Conservation (phyloP, 1,140 invertebrate species). For the Lysiphlebus fabarum region DNA sequence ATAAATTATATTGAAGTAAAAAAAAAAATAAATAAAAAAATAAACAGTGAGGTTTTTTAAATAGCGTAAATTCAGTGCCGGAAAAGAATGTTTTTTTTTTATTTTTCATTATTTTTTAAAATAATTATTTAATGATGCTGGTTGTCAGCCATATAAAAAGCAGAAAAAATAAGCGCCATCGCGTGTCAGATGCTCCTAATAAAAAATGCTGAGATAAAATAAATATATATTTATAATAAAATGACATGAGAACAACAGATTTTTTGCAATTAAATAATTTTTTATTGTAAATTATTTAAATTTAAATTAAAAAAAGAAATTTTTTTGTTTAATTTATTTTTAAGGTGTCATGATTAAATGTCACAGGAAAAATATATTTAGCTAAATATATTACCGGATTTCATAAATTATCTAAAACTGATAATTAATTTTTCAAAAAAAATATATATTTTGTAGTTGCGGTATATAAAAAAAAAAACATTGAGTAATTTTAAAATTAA, state of each 20-base stretch:
- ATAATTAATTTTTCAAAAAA: too few species aligned
- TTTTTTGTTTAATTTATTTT: neutral
- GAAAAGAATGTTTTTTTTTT: constrained; percentile 22
- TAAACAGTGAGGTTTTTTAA: too few species aligned
- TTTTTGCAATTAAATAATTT: constrained; percentile 27
- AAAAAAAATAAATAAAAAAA: too few species aligned
- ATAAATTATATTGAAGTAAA: too few species aligned
- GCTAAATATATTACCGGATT: too few species aligned
- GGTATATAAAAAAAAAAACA: too few species aligned
- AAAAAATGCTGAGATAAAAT: neutral
- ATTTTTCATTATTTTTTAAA: too few species aligned
- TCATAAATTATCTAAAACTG: too few species aligned
- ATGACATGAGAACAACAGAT: constrained; percentile 4
- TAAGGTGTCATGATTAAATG: too few species aligned
- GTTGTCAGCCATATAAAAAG: constrained; percentile 21
- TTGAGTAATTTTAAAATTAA: neutral
- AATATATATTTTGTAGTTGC: too few species aligned
- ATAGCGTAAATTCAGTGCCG: neutral
- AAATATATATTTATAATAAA: constrained; percentile 3
- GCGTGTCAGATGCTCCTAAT: constrained; percentile 22
- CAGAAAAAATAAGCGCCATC: constrained; percentile 27
- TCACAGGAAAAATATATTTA: too few species aligned
- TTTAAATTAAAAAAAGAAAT: constrained; percentile 15
- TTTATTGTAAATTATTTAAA: constrained; percentile 13
- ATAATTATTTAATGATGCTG: constrained; percentile 30